Conservation (phyloP, 2,113 vertebrate genomes). For the Leucoraja erinaceus region DNA sequence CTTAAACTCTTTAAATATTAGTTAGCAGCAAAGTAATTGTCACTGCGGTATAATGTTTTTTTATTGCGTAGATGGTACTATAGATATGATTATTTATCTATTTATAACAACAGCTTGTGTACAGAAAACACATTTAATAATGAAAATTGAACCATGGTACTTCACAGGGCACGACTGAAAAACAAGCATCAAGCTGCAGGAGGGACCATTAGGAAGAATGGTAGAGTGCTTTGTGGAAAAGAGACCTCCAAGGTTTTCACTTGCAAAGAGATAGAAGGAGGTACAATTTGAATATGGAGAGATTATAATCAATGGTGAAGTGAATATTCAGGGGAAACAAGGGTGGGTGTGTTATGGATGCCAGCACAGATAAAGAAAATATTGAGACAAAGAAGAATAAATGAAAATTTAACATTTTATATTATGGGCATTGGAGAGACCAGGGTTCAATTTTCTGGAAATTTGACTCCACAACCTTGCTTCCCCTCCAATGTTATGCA, state of each 20-base stretch:
- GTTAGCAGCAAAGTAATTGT: not conserved
- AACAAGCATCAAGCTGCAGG: not conserved
- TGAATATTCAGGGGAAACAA: no score
- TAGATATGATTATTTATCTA: not conserved
- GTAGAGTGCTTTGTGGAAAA: not conserved
- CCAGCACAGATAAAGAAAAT: not conserved
- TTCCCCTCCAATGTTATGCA: no score
- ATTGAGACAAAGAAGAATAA: not conserved
- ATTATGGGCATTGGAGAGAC: not conserved
- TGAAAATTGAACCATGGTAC: not conserved
- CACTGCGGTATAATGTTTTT: not conserved
- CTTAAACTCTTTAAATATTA: not conserved
- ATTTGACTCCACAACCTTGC: no score
- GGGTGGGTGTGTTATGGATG: not conserved
- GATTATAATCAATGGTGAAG: no score
- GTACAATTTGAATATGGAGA: not conserved
- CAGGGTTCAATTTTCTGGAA: not conserved
- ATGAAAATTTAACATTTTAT: not conserved
- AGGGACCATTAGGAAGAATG: no score
- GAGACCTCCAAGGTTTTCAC: no score
- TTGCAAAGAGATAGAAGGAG: not conserved
- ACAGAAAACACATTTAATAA: not conserved
- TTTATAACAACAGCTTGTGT: not conserved
- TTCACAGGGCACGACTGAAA: not conserved
- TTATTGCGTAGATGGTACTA: not conserved